Percentiles rank a stretch among this genome's conserved stretches.
Conservation (phyloP, 1,140 invertebrate species). For the Dinothrombium tinctorium region DNA sequence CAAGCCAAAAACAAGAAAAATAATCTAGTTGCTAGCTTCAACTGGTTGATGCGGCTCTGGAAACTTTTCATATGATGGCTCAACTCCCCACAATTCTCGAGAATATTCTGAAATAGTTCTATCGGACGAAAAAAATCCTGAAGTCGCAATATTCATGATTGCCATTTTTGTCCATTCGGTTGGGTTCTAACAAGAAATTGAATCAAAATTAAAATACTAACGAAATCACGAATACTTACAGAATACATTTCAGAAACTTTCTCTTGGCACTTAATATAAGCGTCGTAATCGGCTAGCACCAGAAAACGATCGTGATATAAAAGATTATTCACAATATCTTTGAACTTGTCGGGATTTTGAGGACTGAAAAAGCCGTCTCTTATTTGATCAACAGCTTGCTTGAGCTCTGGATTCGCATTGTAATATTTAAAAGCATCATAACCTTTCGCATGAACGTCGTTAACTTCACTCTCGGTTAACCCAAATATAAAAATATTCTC, state of each 20-base stretch:
- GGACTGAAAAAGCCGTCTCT: conserved; percentile 87
- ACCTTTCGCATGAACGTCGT: conserved; percentile 45
- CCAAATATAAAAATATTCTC: conserved; percentile 99
- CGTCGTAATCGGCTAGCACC: conserved; percentile 79
- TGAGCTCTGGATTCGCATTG: conserved; percentile 63
- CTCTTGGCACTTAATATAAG: conserved; percentile 80
- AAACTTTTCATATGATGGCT: conserved; percentile 68
- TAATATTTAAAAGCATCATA: conserved; percentile 90
- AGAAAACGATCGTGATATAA: conserved; percentile 81
- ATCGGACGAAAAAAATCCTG: conserved; percentile 94
- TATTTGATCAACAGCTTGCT: conserved; percentile 85
- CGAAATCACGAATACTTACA: conserved; percentile 27
- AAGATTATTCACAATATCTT: conserved; percentile 65
- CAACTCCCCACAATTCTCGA: conserved; percentile 80
- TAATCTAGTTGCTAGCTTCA: background rate
- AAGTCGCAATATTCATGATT: conserved; percentile 82
- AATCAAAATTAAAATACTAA: conserved; percentile 1
- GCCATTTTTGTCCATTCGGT: conserved; percentile 82
- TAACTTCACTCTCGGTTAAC: conserved; percentile 79
- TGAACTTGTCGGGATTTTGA: conserved; percentile 66
- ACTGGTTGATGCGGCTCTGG: conserved; percentile 19
- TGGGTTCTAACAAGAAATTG: conserved; percentile 39
- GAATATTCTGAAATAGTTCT: conserved; percentile 91
- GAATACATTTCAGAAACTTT: conserved; percentile 55
- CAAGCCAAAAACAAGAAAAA: background rate